Base-by-base conservation (phyloP, 2,888 invertebrate genomes). In the Gisinianus flammeolus region DNA sequence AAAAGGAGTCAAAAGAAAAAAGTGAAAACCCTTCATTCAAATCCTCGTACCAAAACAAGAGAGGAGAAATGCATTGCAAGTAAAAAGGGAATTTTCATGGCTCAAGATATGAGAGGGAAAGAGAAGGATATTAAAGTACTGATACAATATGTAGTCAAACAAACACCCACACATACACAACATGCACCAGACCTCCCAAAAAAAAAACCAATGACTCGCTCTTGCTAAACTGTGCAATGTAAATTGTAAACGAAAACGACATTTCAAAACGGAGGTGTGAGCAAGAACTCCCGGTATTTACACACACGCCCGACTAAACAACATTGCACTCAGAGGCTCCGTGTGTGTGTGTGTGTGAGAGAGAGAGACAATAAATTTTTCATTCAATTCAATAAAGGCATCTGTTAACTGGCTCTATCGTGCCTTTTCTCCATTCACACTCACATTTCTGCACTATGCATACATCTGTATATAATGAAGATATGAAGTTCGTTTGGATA, bases 381-480 rank as follows among this genome's bases (percentile, higher is more conserved):
- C 62, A 62, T 62, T 62, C 62, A 62, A 62, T 62, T 62, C 62
- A 62, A 62, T 62, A 62, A 62, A 62, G 62, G 62, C 62, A 62
- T 62, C 62, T 62, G 62, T 62, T 62, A 62, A 62, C 62, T 16
- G 24, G 0, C 24, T 62, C 28, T 28, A 2, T 62, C 62, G 8
- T 62, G 26, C 62, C 16, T 26, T 62, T 62, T 26, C 28, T 26
- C 26, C 26, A 2, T 12, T 8, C 3, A 24, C 28, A 22, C 4
- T 54, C 54, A n/a, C n/a, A n/a, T n/a, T n/a, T n/a, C n/a, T n/a
- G n/a, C n/a, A n/a, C n/a, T n/a, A n/a, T n/a, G n/a, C n/a, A n/a
- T n/a, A n/a, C n/a, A n/a, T n/a, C n/a, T n/a, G n/a, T n/a, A n/a
- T n/a, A n/a, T n/a, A n/a, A n/a, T n/a, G n/a, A n/a, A n/a, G n/a